Conservation (phyloP, 2,888 invertebrate species). For the Helobdella robusta region DNA sequence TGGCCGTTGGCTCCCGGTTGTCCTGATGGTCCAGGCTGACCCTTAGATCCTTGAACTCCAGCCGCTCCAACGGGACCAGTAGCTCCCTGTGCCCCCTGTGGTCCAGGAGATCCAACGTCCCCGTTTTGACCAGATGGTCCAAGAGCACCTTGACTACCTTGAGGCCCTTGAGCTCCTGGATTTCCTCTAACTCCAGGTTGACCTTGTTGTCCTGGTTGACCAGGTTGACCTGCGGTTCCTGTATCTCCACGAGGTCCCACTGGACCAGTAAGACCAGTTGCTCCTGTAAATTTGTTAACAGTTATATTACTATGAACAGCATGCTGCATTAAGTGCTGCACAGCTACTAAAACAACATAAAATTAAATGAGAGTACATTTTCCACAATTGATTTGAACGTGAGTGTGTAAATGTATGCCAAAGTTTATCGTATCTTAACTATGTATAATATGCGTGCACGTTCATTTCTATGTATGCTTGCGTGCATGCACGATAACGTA, state of each 20-base stretch:
- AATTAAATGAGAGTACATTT: no score
- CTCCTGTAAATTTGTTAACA: slow-evolving; percentile 5
- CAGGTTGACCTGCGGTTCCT: slow-evolving; percentile 11
- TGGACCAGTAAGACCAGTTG: neutral
- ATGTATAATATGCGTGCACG: no score
- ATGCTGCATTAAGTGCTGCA: no score
- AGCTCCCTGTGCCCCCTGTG: slow-evolving; percentile 24
- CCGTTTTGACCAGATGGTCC: slow-evolving; percentile 26
- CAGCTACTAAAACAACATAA: no score
- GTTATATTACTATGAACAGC: no score
- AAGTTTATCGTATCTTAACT: no score
- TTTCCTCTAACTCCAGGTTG: slow-evolving; percentile 19
- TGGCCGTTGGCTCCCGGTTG: slow-evolving; percentile 28
- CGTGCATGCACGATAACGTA: no score
- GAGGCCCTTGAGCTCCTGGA: slow-evolving; percentile 15
- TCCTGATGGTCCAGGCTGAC: slow-evolving; percentile 30
- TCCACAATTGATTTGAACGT: no score
- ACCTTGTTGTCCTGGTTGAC: slow-evolving; percentile 18
- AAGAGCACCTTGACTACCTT: slow-evolving; percentile 14
- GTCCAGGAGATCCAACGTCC: slow-evolving; percentile 21
- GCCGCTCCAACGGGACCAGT: slow-evolving; percentile 28
- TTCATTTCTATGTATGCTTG: no score
- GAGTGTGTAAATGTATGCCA: no score
- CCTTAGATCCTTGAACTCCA: slow-evolving; percentile 25
- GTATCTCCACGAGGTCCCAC: slow-evolving; percentile 12